Evolutionary conservation across 2,113 vertebrate species (phyloP).

Genomic region (Misgurnus mizolepis): DNA sequence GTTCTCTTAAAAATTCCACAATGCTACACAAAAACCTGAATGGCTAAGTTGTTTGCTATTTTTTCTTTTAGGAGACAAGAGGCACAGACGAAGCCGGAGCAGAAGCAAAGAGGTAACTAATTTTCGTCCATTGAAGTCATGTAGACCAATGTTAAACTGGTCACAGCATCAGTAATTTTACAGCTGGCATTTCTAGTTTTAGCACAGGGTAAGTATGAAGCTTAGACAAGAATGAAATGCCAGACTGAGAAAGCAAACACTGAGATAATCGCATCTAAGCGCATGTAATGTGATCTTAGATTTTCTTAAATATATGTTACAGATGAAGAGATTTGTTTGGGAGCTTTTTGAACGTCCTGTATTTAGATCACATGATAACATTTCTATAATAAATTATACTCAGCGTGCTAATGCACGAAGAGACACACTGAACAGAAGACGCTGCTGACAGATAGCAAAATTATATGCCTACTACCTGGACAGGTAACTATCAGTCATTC

Average conservation of each 20-base stretch:
- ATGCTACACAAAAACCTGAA: too few species aligned
- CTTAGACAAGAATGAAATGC: constrained; percentile 61
- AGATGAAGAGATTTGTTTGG: constrained; percentile 77
- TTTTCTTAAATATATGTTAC: constrained; percentile 47
- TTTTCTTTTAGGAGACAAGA: constrained; percentile 73
- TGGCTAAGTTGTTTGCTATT: too few species aligned
- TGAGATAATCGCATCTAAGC: constrained; percentile 54
- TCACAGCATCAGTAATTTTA: constrained; percentile 59
- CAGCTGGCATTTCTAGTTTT: constrained; percentile 59
- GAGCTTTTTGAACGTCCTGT: constrained; percentile 92
- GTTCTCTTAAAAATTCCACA: too few species aligned
- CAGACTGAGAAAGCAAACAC: constrained; percentile 45
- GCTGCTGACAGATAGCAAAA: constrained; percentile 99
- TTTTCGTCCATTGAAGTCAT: constrained; percentile 75
- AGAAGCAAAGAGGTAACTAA: constrained; percentile 99
- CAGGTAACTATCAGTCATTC: constrained; percentile 99
- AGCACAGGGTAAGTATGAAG: constrained; percentile 90
- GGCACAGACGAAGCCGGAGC: constrained; percentile 92
- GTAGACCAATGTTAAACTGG: constrained; percentile 56
- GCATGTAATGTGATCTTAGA: constrained; percentile 43
- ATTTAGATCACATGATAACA: constrained; percentile 99
- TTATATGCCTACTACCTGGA: constrained; percentile 99
- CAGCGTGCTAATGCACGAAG: constrained; percentile 99
- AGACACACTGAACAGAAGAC: constrained; percentile 99
- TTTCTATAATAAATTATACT: constrained; percentile 99